phyloP scores from a whole-genome alignment of 1,140 invertebrate genomes.

The Dryas iulia region DNA sequence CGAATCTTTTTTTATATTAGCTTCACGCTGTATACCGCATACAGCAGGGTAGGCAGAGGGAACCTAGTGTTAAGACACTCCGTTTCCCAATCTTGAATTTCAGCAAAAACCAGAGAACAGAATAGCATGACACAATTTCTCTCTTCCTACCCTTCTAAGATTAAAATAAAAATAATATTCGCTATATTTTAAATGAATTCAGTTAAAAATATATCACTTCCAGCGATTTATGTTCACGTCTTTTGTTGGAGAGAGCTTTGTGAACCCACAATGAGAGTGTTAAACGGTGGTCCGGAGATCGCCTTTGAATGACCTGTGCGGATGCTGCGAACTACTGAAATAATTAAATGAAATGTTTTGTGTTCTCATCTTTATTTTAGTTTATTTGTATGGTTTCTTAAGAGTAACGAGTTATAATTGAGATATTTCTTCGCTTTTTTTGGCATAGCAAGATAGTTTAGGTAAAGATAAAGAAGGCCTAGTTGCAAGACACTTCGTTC shows the following conservation, averaged over 20 bases:
- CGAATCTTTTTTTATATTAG: too few species aligned
- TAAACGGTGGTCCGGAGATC: conserved; percentile 48
- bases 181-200: background rate
- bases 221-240: conserved; percentile 27
- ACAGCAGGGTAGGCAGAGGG: too few species aligned
- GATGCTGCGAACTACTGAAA: conserved; percentile 13
- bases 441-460: too few species aligned
- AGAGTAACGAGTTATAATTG: too few species aligned
- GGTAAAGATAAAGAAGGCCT: background rate
- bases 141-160: background rate
- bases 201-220: conserved; percentile 5
- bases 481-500: background rate
- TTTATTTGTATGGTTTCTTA: background rate
- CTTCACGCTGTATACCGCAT: too few species aligned
- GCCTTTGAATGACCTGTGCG: conserved; percentile 45
- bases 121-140: too few species aligned
- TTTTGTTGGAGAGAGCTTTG: conserved; percentile 51
- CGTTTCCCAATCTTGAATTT: too few species aligned
- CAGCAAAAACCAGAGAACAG: too few species aligned
- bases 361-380: background rate
- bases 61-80: too few species aligned
- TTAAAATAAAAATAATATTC: background rate
- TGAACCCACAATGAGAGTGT: conserved; percentile 56
- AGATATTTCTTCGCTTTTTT: too few species aligned
- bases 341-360: conserved; percentile 1